These are phyloP conservation scores for Nothocercus julius DNA, from an alignment of 2,113 vertebrate species.

Conservation along the genomic window DNA sequence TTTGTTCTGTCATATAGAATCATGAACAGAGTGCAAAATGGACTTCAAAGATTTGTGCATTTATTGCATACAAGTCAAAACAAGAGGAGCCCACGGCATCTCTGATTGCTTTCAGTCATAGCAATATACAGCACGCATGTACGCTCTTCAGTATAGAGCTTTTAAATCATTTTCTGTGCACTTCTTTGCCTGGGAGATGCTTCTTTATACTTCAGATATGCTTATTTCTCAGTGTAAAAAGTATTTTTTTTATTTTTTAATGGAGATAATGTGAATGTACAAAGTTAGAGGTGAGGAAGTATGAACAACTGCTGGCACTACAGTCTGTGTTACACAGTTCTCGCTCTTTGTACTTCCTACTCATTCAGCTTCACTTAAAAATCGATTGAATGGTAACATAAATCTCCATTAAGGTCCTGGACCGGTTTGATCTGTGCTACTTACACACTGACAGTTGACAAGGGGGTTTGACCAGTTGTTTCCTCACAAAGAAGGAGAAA, in stretches of 20 bases:
- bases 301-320: neutral
- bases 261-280: constrained; percentile 33
- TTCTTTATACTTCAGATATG: neutral
- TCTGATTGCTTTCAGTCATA: neutral
- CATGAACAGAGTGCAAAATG: constrained; percentile 17
- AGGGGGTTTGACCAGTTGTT: neutral
- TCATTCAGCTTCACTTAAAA: neutral
- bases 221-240: constrained; percentile 9
- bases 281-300: neutral
- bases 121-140: neutral
- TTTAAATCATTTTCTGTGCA: neutral
- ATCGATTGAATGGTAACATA: neutral
- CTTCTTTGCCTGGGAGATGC: neutral
- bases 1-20: constrained; percentile 52
- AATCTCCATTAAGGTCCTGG: neutral
- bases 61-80: constrained; percentile 19
- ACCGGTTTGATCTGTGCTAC: neutral
- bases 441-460: neutral
- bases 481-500: neutral
- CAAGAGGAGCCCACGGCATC: neutral
- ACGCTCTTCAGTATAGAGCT: neutral
- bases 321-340: neutral
- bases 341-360: neutral
- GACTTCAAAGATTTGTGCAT: constrained; percentile 28
- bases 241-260: constrained; percentile 28